Base-by-base conservation (phyloP, 2,797 vertebrate genomes). In the Mastacembelus armatus region DNA sequence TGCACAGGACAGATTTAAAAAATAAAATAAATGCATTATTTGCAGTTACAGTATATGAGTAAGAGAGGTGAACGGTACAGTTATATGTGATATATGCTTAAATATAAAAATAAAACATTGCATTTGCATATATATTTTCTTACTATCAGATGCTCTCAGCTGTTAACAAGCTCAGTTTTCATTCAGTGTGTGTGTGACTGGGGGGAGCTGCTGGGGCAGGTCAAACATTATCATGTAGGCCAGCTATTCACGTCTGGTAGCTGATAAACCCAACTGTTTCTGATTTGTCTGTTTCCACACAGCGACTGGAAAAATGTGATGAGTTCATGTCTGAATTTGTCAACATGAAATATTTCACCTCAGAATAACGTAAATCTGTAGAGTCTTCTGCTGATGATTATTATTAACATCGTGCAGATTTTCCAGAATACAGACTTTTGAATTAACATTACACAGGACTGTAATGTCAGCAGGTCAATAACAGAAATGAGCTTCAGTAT, bases 211-310 rank as follows among this genome's bases (percentile, higher is more conserved):
- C 33, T 35, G 0, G 80, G 89, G 87, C 16, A 85, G 85, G 83
- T 83, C 77, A 39, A 10, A 54, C 66, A 2, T 83, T 90, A 90
- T 90, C 89, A 56, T 7, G 49, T 74, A 50, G 59, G 45, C 52
- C 79, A 77, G 74, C 69, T 55, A 42, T 66, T 84, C 71, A 65
- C 62, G 77, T n/a, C n/a, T n/a, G n/a, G n/a, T n/a, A n/a, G 69
- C 77, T 84, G 88, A 92, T 90, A 88, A 87, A 80, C 42, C 47
- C 73, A 86, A 81, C 86, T 22, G 77, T 51, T 54, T 36, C 65
- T 64, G 47, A 42, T 54, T 35, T 48, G 57, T 26, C n/a, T n/a
- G n/a, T n/a, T n/a, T n/a, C n/a, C n/a, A n/a, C n/a, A n/a, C n/a
- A n/a, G n/a, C n/a, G n/a, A n/a, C n/a, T n/a, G n/a, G n/a, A n/a